phyloP scores from a whole-genome alignment of 2,113 vertebrate species.

The Capreolus pygargus region DNA sequence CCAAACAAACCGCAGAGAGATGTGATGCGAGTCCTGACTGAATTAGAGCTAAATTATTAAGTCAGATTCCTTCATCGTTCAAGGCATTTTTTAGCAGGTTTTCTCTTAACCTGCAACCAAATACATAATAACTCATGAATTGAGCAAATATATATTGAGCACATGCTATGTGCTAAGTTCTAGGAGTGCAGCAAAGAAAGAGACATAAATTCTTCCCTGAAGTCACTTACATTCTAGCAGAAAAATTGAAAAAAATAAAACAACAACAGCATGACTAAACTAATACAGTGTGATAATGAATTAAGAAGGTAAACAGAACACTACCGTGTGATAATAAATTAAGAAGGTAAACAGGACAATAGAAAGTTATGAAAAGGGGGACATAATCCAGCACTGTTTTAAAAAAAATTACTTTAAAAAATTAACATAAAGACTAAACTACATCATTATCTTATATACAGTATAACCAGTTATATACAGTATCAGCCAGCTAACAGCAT shows the following conservation, averaged over 20 bases:
- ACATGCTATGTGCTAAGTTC: not conserved
- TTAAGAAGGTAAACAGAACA: not conserved
- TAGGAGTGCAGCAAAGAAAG: not conserved
- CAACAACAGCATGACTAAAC: not conserved
- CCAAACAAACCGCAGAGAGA: not conserved
- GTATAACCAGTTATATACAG: not conserved
- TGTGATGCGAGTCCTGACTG: not conserved
- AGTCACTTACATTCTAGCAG: not conserved
- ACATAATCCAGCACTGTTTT: not conserved
- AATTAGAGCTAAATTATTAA: not conserved
- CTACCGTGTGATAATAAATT: not conserved
- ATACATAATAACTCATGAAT: not conserved
- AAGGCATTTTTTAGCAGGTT: not conserved
- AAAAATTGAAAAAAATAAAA: not conserved
- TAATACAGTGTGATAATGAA: not conserved
- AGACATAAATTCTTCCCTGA: not conserved
- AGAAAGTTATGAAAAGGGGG: not conserved
- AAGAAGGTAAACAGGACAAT: not conserved
- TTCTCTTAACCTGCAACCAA: not conserved
- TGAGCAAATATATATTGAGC: not conserved
- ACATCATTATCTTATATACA: not conserved
- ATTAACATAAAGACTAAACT: not conserved
- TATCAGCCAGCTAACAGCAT: not conserved
- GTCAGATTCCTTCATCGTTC: not conserved
- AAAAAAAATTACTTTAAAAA: not conserved